phyloP scores from a whole-genome alignment of 2,797 vertebrate genomes.

The Enteromius anoplus region DNA sequence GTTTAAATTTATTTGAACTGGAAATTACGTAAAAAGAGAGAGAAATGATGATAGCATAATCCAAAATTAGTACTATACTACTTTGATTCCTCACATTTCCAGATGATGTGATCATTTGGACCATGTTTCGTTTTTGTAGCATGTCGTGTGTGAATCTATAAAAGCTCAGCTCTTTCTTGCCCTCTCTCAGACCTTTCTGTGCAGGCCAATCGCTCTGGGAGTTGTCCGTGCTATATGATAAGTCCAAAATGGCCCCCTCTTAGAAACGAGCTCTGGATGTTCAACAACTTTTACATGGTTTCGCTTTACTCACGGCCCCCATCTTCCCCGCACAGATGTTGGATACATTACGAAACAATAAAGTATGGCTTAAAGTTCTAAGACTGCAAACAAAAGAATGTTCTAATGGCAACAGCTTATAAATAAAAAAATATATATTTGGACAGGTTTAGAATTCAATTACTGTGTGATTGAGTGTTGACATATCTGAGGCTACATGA shows the following conservation, averaged over 20 bases:
- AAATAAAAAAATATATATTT: slow-evolving; percentile 56
- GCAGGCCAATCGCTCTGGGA: slow-evolving; percentile 31
- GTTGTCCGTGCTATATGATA: slow-evolving; percentile 41
- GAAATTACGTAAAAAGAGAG: neutral
- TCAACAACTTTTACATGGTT: slow-evolving; percentile 57
- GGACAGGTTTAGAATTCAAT: slow-evolving; percentile 75
- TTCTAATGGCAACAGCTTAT: slow-evolving; percentile 69
- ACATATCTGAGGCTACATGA: slow-evolving; percentile 76
- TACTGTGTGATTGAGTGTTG: slow-evolving; percentile 78
- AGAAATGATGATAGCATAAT: neutral
- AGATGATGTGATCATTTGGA: slow-evolving; percentile 5
- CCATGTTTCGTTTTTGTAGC: slow-evolving; percentile 15
- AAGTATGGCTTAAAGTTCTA: slow-evolving; percentile 65
- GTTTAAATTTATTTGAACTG: neutral
- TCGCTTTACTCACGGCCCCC: neutral
- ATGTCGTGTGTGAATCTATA: slow-evolving; percentile 46
- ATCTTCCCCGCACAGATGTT: slow-evolving; percentile 67
- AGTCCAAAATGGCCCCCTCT: slow-evolving; percentile 20
- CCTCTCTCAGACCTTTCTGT: slow-evolving; percentile 49
- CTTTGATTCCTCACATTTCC: slow-evolving; percentile 6
- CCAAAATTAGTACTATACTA: neutral
- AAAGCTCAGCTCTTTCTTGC: slow-evolving; percentile 24
- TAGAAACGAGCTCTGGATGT: slow-evolving; percentile 54
- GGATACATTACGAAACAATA: slow-evolving; percentile 67
- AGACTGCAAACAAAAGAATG: slow-evolving; percentile 72